Evolutionary conservation across 1,140 invertebrate genomes (phyloP), one percentile per base, ranked within the genome.

Genomic region (Danaus plexippus): DNA sequence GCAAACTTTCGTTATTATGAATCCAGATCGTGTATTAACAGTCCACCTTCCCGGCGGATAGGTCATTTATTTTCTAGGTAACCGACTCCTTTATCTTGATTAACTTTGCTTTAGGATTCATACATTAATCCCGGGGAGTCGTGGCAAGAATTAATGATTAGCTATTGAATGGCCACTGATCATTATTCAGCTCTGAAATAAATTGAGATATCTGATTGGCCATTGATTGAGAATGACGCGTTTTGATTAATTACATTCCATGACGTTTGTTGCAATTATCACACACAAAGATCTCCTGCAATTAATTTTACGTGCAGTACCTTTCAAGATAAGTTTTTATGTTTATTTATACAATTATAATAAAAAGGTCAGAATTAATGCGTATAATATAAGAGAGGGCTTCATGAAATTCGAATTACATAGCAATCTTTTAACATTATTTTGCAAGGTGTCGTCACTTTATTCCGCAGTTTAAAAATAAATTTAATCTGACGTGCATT

Each of bases 401-500:
- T 32, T 32, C 2, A 32, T 32, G 22, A 32, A 0, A 32, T 32
- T 7, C 22, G 22, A 32, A 32, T 7, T 32, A 32, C 22, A 32
- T 32, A 32, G 22, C 22, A 32, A 32, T 32, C 22, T 32, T 32
- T 32, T 32, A 32, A 32, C 22, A 32, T 32, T 32, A 32, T 32
- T 32, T 59, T 43, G 43, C 56, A 59, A 66, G 22, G 22, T 32
- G 22, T 32, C 22, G 22, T 32, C 22, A 32, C 22, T 32, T 63
- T 61, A 49, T 54, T 57, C 43, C 44, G 54, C 43, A 63, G 52
- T 57, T 54, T 59, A 61, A 60, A 71, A 66, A 54, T 54, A 54
- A 56, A 46, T 51, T 61, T 67, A 64, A 67, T 64, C 67, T 57
- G 63, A 67, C 54, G 60, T 59, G 71, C 73, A 71, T 78, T 79